phyloP scores from a whole-genome alignment of 2,113 vertebrate species.

The Podiceps cristatus region DNA sequence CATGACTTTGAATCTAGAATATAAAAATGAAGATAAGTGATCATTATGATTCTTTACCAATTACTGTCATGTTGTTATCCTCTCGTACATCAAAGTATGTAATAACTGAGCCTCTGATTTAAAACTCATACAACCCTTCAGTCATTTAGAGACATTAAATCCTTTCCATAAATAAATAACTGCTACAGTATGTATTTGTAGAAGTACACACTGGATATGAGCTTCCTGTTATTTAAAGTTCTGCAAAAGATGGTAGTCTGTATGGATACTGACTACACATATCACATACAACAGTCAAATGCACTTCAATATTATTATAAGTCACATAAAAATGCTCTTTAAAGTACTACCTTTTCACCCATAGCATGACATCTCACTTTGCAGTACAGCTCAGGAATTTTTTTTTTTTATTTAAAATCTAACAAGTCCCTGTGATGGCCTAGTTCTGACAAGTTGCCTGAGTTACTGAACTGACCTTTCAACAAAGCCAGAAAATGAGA shows the following conservation, averaged over 20 bases:
- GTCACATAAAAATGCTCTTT: not conserved
- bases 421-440: not conserved
- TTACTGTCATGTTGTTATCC: not conserved
- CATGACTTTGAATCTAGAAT: not conserved
- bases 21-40: not conserved
- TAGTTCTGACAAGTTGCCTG: not conserved
- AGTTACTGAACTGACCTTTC: not conserved
- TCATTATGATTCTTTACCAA: not conserved
- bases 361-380: not conserved
- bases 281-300: not conserved
- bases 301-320: not conserved
- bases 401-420: not conserved
- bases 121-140: not conserved
- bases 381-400: not conserved
- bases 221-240: not conserved
- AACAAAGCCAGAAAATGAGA: not conserved
- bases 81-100: not conserved
- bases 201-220: not conserved
- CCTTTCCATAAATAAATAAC: not conserved
- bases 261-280: not conserved
- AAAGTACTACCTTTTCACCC: not conserved
- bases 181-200: not conserved
- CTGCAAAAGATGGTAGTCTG: not conserved
- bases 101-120: not conserved
- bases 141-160: not conserved